Base-by-base conservation (phyloP, 1,140 invertebrate genomes). In the Plectus sambesii region DNA sequence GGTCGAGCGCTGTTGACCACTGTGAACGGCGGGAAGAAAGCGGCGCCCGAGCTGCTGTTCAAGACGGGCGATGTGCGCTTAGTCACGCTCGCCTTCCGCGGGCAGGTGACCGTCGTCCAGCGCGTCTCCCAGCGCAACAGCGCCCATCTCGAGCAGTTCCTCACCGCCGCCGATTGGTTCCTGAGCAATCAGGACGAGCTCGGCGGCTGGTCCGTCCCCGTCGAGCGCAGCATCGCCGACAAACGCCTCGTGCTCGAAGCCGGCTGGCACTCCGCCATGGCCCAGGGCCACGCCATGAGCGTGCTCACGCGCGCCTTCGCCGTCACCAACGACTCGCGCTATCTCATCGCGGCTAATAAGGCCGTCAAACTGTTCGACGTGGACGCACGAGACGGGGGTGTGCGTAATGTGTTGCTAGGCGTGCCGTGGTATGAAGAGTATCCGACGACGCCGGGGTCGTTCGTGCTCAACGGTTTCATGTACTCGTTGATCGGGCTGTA, bases 391-490 rank as follows among this genome's bases (percentile, higher is more conserved):
- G 56, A 63, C 27, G 69, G 85, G 45, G 92, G 92, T 0, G 86
- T 97, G 1, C 73, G 82, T 43, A 84, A 89, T 0, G 8, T 66
- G 43, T 42, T 71, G 47, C 60, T 55, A 55, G 53, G 82, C 65
- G 85, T 83, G 62, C 70, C 74, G 15, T 89, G 86, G 86, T 98
- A 92, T 68, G 93, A 99, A 72, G 93, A 99, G 67, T 99, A 98
- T 72, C 93, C 93, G 3, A 97, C 93, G 0, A 81, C 79, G 27
- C 92, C 92, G 2, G 78, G 86, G 3, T 85, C 85, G 2, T 96
- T 92, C 73, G 90, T 98, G 5, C 78, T 99, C 1, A 98, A 99
- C 73, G 93, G 93, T 24, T 98, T 99, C 72, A 93, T 99, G 59
- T 98, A 94, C 73, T 88, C 92, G 0, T 76, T 99, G 1, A 78